Base-by-base conservation (phyloP, 2,888 invertebrate genomes). In the Erynnis tages region DNA sequence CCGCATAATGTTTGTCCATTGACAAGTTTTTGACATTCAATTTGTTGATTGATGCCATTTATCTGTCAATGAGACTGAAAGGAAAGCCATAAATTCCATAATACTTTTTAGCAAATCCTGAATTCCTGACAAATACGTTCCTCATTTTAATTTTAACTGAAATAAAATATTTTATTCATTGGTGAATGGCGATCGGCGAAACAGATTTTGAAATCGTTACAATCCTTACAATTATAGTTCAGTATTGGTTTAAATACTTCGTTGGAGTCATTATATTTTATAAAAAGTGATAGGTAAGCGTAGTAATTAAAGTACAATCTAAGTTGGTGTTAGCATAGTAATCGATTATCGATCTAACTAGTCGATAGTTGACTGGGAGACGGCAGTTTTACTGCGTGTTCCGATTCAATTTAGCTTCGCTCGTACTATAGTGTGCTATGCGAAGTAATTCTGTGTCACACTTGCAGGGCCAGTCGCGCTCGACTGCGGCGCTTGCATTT, bases 381-480 rank as follows among this genome's bases (percentile, higher is more conserved):
- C 8, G 11, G 16, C 5, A 1, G 17, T 29, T 29, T n/a, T 11
- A 6, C 4, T 6, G 48, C 40, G 11, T 48, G 48, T 48, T 32
- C 17, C 23, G 14, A 25, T 41, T 32, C 34, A 41, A 21, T 40
- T 19, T 23, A 11, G 5, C 10, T 40, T 14, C 4, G 30, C n/a
- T 40, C 19, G 40, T 6, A 37, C 23, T 44, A 44, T 52, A 43
- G 50, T 44, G 44, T 52, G 44, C 37, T 52, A 44, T 52, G 50
- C 50, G 47, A 21, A 19, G 37, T 37, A 37, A 52, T 34, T 23
- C 13, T 37, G 21, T 52, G 27, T 27, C 27, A 37, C 37, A 37
- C 46, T 55, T 58, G 27, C 58, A 58, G 58, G 50, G 49, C 6
- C 52, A 27, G 44, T 19, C 38, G 30, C 23, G 16, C 27, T 17